phyloP scores from a whole-genome alignment of 2,113 vertebrate genomes.

The Pseudonaja textilis region DNA sequence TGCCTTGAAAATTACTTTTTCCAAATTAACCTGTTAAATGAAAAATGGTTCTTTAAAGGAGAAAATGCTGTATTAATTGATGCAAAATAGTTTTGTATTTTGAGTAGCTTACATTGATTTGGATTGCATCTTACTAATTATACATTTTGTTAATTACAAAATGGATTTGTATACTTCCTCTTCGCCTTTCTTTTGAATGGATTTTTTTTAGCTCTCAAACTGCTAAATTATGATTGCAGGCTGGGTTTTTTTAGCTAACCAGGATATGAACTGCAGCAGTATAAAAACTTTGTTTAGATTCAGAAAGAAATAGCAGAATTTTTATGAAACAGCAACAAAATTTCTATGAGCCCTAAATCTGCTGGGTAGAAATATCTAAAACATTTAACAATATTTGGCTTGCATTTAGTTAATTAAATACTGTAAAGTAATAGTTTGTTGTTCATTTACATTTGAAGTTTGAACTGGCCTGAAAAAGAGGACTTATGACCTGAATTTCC shows the following conservation, averaged over 20 bases:
- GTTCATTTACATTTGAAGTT: not conserved
- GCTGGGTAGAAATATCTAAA: not conserved
- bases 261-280: not conserved
- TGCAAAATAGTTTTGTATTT: not conserved
- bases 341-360: not conserved
- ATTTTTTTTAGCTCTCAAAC: not conserved
- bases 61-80: not conserved
- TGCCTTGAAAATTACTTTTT: not conserved
- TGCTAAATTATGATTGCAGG: not conserved
- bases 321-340: not conserved
- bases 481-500: not conserved
- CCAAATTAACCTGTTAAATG: not conserved
- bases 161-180: not conserved
- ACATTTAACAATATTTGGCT: not conserved
- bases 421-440: not conserved
- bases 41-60: not conserved
- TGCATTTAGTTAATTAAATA: not conserved
- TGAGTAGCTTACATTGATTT: not conserved
- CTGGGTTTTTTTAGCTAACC: not conserved
- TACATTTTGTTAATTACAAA: not conserved
- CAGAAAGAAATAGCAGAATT: not conserved
- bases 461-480: not conserved
- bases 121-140: not conserved
- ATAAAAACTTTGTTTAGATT: not conserved
- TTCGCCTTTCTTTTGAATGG: not conserved